Percentiles rank a stretch among this genome's conserved stretches.
phyloP scores from a whole-genome alignment of 2,888 invertebrate species.

The Smittia aterrima region DNA sequence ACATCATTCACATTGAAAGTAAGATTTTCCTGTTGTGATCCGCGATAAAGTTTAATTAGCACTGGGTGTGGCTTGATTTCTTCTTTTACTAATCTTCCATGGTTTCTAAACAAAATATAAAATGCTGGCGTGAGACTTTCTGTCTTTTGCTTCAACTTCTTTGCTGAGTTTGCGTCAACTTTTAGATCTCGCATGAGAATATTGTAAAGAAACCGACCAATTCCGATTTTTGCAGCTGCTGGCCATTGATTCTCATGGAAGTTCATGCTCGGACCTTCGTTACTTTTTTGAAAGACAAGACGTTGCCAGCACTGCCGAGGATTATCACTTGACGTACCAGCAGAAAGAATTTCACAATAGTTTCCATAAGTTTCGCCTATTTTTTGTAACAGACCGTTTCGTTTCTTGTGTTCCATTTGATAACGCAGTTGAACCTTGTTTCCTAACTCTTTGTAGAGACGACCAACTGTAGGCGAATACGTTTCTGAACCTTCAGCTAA shows the following conservation, averaged over 20 bases:
- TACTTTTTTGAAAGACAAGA: constrained; percentile 57
- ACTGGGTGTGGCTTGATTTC: constrained; percentile 84
- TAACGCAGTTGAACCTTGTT: constrained; percentile 65
- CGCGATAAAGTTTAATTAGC: constrained; percentile 64
- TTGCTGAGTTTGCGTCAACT: constrained; percentile 68
- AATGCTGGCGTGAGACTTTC: constrained; percentile 70
- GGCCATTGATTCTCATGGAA: constrained; percentile 66
- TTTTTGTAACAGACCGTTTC: constrained; percentile 66
- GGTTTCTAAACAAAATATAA: constrained; percentile 71
- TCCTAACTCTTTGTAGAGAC: constrained; percentile 68
- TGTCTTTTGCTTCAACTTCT: constrained; percentile 55
- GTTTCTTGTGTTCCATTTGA: constrained; percentile 64
- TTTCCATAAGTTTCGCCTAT: constrained; percentile 60
- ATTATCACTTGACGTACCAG: constrained; percentile 56
- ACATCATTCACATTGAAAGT: constrained; percentile 69
- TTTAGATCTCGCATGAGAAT: constrained; percentile 83
- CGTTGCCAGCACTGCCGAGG: constrained; percentile 72
- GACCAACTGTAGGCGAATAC: constrained; percentile 68
- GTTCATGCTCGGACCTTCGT: constrained; percentile 61
- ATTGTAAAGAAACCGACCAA: constrained; percentile 84
- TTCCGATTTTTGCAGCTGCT: constrained; percentile 58
- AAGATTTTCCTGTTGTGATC: constrained; percentile 66
- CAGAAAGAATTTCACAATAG: constrained; percentile 66
- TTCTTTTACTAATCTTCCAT: constrained; percentile 63
- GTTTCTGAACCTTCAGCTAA: constrained; percentile 76